Conservation (phyloP, 2,888 invertebrate species). For the Acrocera orbiculus region DNA sequence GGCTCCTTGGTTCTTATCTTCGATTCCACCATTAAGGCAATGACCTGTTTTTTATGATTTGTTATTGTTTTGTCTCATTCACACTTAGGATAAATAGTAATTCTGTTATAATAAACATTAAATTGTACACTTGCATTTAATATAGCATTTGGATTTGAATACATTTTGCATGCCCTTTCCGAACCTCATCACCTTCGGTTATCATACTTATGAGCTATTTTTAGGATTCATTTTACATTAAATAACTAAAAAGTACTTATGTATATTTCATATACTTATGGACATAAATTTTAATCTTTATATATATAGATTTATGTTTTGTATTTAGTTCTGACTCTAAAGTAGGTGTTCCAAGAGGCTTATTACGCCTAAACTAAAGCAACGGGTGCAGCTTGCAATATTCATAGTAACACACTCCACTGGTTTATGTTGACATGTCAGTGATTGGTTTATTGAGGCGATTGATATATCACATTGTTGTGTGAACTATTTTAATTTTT, state of each 20-base stretch:
- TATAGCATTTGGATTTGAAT: slow-evolving; percentile 10
- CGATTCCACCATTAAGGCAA: slow-evolving; percentile 17
- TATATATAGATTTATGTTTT: too few relatives aligned
- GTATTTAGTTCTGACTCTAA: slow-evolving; percentile 1
- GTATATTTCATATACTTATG: too few relatives aligned
- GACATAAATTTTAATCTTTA: too few relatives aligned
- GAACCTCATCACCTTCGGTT: background rate
- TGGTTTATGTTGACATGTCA: slow-evolving; percentile 9
- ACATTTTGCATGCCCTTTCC: slow-evolving; percentile 5
- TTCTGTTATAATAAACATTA: too few relatives aligned
- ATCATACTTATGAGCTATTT: slow-evolving; percentile 1
- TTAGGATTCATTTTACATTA: slow-evolving; percentile 6
- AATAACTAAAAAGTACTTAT: too few relatives aligned
- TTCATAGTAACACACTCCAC: too few relatives aligned
- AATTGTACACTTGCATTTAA: slow-evolving; percentile 14
- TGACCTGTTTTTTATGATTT: slow-evolving; percentile 18
- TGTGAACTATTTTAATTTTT: too few relatives aligned
- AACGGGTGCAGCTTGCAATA: too few relatives aligned
- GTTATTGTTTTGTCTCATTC: slow-evolving; percentile 17
- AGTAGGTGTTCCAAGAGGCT: slow-evolving; percentile 6
- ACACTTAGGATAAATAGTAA: too few relatives aligned
- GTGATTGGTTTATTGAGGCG: slow-evolving; percentile 7
- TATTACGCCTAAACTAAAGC: too few relatives aligned
- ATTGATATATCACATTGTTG: slow-evolving; percentile 5
- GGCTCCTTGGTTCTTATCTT: slow-evolving; percentile 9